Base-by-base conservation (phyloP, 2,797 vertebrate species). In the Smutsia gigantea region DNA sequence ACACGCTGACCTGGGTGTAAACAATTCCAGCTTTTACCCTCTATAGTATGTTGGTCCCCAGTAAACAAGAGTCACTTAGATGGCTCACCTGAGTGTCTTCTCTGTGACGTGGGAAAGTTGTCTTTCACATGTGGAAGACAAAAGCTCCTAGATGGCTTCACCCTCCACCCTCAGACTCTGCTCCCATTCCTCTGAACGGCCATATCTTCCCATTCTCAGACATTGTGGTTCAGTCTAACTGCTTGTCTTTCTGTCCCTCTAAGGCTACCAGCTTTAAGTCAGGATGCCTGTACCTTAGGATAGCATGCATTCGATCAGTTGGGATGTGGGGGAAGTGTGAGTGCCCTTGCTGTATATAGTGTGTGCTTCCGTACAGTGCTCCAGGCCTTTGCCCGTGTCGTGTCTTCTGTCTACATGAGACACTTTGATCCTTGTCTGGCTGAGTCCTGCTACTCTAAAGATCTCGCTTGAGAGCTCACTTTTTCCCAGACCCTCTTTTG, bases 391-490 rank as follows among this genome's bases (percentile, higher is more conserved):
- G 37, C 15, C 37, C 3, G 3, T 3, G 9, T 34, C 8, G 1
- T 71, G 9, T 63, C 25, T 77, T 78, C 86, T 12, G 2, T 57
- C 51, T 61, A 29, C 63, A 57, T 51, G 64, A 63, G 83, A 49
- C 61, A 7, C 3, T n/a, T 88, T 92, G 21, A 61, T 11, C 2
- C 37, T 37, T 64, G 12, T 39, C 39, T 77, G 53, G 6, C 53
- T 46, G 25, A 66, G 15, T 66, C 8, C 19, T 53, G 2, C 11
- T n/a, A 9, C 51, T 78, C 63, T 78, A 59, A 53, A 18, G 21
- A n/a, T 90, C 86, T 81, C 69, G 46, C n/a, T 77, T 59, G 37
- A 85, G 69, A 61, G 31, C 34, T 68, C 42, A 46, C 31, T 85
- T 66, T 19, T 86, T 74, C 75, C 14, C 57, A 57, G 74, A 92